Base-by-base conservation (phyloP, 2,797 vertebrate genomes). In the Notolepis coatsorum region DNA sequence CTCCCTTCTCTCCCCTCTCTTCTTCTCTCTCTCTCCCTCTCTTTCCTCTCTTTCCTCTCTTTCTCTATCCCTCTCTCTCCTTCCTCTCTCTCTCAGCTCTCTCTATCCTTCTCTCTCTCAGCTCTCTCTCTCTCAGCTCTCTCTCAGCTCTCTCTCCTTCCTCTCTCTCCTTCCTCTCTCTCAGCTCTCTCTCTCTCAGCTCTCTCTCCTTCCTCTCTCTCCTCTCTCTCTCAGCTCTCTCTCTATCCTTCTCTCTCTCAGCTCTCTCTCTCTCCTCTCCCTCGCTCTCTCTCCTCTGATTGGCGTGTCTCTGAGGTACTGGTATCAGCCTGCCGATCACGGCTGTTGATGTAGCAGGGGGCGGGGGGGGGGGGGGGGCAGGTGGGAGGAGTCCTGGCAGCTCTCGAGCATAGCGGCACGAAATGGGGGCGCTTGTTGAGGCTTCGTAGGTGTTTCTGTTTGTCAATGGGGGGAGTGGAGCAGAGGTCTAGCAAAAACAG, bases 311-410 rank as follows among this genome's bases (percentile, higher is more conserved):
- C 15, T 41, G n/a, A 41, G 24, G 8, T 42, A 39, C 42, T 8
- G 47, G 63, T 80, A 80, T 77, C 78, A 53, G 45, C 41, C 10
- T 13, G 12, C 31, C 2, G 53, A 80, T 77, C 73, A 0, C 48
- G 54, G 48, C 56, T 65, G 77, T 2, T 57, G 65, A 70, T 50
- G 64, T 57, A 74, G 60, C 10, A 13, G 25, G 4, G 20, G 38
- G 38, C n/a, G 38, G 38, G 7, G 38, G 12, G 7, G 3, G 38
- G 43, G 28, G 46, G 33, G 27, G 17, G 13, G 35, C 17, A 30
- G 39, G 43, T 12, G 25, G 18, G 30, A 38, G 20, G 38, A 30
- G 46, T 31, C 17, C 12, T 3, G 7, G 53, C 5, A 7, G 49
- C 49, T 55, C 27, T 35, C 55, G 9, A 7, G 47, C 47, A 8